phyloP scores from a whole-genome alignment of 2,888 invertebrate genomes.

The Phaonia tiefii region DNA sequence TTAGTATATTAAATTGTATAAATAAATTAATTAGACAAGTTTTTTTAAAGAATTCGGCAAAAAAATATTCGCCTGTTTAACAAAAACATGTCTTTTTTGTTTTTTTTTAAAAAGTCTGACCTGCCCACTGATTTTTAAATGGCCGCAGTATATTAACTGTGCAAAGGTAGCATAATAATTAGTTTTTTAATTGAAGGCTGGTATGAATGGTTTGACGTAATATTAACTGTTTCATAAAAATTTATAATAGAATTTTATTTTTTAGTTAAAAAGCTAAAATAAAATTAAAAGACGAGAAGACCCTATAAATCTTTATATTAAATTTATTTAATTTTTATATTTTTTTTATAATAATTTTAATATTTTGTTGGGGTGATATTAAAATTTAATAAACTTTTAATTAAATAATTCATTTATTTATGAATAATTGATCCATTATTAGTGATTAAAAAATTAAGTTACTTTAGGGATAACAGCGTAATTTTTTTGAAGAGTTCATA shows the following conservation, averaged over 20 bases:
- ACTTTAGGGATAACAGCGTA: constrained; percentile 93
- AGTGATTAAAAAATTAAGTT: constrained; percentile 86
- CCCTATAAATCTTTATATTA: constrained; percentile 87
- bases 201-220: constrained; percentile 88
- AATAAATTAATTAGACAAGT: constrained; percentile 76
- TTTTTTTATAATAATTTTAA: constrained; percentile 73
- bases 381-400: constrained; percentile 84
- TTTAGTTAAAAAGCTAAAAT: constrained; percentile 85
- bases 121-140: constrained; percentile 89
- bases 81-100: constrained; percentile 88
- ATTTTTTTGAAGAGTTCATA: constrained; percentile 88
- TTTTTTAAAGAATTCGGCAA: constrained; percentile 85
- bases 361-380: constrained; percentile 85
- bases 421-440: constrained; percentile 83
- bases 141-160: constrained; percentile 90
- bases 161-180: constrained; percentile 91
- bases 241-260: constrained; percentile 82
- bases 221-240: constrained; percentile 83
- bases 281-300: constrained; percentile 88
- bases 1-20: constrained; percentile 81
- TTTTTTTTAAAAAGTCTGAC: constrained; percentile 85
- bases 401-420: constrained; percentile 77
- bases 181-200: constrained; percentile 90
- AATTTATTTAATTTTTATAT: constrained; percentile 78
- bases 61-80: constrained; percentile 87